Evolutionary conservation across 2,113 vertebrate species (phyloP).

Genomic region (Tachysurus fulvidraco): DNA sequence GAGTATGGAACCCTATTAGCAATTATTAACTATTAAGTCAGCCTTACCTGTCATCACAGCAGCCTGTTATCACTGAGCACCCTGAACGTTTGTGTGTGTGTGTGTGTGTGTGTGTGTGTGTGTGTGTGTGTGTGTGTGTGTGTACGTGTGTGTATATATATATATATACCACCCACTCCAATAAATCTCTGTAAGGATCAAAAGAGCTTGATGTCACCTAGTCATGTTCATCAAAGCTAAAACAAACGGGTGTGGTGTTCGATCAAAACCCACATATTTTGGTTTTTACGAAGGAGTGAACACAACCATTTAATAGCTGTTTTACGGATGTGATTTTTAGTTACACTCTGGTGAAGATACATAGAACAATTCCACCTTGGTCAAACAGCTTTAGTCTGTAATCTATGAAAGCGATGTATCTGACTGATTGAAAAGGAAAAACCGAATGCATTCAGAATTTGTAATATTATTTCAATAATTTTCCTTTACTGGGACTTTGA

Average conservation of each 20-base stretch:
- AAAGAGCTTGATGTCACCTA: neutral
- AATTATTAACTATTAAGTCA: neutral
- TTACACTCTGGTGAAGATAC: constrained; percentile 10
- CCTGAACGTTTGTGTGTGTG: neutral
- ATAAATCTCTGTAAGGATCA: neutral
- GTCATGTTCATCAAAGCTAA: neutral
- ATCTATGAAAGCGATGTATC: neutral
- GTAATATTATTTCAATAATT: neutral
- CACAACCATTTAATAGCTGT: neutral
- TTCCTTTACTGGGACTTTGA: neutral
- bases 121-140: no score
- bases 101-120: neutral
- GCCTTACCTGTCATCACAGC: neutral
- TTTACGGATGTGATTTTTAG: neutral
- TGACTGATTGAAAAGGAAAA: neutral
- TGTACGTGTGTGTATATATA: neutral
- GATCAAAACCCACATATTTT: neutral
- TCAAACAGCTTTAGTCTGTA: neutral
- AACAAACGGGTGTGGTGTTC: neutral
- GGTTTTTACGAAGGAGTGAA: constrained; percentile 18
- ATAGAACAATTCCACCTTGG: neutral
- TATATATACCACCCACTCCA: no score
- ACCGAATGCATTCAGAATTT: neutral
- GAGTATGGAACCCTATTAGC: neutral
- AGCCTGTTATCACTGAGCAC: neutral